Base-by-base conservation (phyloP, 2,113 vertebrate genomes). In the Gobiocypris rarus region DNA sequence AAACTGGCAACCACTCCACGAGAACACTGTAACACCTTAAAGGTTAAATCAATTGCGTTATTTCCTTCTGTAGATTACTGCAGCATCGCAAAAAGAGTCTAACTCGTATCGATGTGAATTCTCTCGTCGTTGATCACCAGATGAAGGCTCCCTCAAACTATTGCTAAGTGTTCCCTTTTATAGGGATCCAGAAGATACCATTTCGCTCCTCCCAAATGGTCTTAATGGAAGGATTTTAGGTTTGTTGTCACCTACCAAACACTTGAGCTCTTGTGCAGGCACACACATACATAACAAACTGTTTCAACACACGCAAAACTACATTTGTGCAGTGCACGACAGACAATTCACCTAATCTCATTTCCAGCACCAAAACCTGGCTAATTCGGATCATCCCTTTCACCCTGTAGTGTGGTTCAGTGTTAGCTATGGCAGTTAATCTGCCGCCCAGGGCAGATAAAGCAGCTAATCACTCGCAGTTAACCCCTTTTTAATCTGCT, bases 321-420 rank as follows among this genome's bases (percentile, higher is more conserved):
- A 80, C 61, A 34, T 24, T 58, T 79, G 43, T 56, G 45, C 15
- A 45, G 28, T 69, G 45, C 52, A 71, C 76, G 56, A 83, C 74
- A 87, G 63, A 71, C 28, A 73, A 28, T 48, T 58, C 34, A 77
- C 11, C 14, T 67, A 83, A 84, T 83, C 75, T 78, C 17, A 82
- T 75, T 81, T 63, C 54, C 59, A 80, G 50, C 67, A 45, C 14
- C 54, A 76, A 85, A 90, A 79, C 79, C 85, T 74, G 61, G 31
- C 73, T 88, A 86, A 90, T 87, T 75, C 87, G 82, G 85, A 87
- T 92, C 89, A 93, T 92, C 89, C 85, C 73, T 84, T 52, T 89
- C 88, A 13, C 75, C 76, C 76, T 85, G 83, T 79, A 83, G 81
- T 82, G n/a, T 83, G 52, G 54, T 24, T 43, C 76, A 84, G 88